Evolutionary conservation across 2,113 vertebrate genomes (phyloP).

Genomic region (Mesoclemmys tuberculata): DNA sequence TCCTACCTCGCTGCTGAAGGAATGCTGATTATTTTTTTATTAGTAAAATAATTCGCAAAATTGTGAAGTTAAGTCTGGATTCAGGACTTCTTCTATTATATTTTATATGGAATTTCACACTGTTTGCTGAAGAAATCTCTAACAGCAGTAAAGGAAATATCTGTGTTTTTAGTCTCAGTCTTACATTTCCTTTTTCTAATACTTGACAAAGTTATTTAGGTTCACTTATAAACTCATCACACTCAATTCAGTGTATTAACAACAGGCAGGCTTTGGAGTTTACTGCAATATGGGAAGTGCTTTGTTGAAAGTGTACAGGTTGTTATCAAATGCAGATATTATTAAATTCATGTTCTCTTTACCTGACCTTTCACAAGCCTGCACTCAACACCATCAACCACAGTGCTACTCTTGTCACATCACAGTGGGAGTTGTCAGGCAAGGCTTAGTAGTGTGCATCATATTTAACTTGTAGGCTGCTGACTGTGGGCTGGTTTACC

Average conservation of each 20-base stretch:
- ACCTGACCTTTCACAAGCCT: background rate
- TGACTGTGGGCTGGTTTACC: background rate
- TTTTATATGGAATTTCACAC: background rate
- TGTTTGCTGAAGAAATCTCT: background rate
- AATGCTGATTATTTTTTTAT: background rate
- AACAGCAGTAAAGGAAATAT: background rate
- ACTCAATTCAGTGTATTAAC: background rate
- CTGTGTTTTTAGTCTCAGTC: background rate
- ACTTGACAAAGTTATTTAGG: background rate
- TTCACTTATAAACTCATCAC: background rate
- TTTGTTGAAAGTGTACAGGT: background rate
- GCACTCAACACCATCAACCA: background rate
- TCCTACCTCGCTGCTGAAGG: background rate
- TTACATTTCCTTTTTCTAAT: accelerated
- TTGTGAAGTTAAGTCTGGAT: background rate
- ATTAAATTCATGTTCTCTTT: background rate
- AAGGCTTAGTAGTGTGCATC: background rate
- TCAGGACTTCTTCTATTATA: background rate
- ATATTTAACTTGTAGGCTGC: background rate
- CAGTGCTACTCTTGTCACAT: background rate
- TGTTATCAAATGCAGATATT: background rate
- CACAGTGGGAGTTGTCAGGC: background rate
- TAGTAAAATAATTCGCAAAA: background rate
- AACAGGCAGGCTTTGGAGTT: background rate
- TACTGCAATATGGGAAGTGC: background rate